phyloP scores from a whole-genome alignment of 2,888 invertebrate species.

The Chorisops tibialis region DNA sequence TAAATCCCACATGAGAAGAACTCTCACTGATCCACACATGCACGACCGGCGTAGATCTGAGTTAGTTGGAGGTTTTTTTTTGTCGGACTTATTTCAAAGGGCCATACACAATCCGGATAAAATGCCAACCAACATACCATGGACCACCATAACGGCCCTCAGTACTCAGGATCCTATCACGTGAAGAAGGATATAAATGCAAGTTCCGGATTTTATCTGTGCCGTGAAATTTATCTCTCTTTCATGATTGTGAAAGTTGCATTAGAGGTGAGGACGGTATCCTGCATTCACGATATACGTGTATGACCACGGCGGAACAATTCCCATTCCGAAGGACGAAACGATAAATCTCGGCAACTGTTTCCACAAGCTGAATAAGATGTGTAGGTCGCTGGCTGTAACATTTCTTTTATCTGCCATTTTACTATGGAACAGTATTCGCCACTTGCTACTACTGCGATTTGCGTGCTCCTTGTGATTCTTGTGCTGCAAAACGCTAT shows the following conservation, averaged over 20 bases:
- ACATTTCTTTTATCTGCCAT: conserved; percentile 10
- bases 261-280: conserved; percentile 1
- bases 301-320: conserved; percentile 7
- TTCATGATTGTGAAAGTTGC: conserved; percentile 2
- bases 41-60: neutral
- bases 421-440: neutral
- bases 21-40: neutral
- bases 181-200: conserved; percentile 17
- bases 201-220: conserved; percentile 17
- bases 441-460: neutral
- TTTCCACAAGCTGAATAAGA: conserved; percentile 17
- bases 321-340: conserved; percentile 8
- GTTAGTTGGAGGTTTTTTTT: neutral
- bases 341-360: conserved; percentile 21
- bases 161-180: neutral
- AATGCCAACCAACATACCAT: no score
- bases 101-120: no score
- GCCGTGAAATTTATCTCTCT: conserved; percentile 13
- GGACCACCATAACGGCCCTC: neutral
- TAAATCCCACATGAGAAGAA: conserved; percentile 4
- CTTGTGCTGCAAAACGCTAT: neutral
- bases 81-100: no score
- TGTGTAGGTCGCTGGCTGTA: conserved; percentile 11
- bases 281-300: conserved; percentile 2
- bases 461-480: conserved; percentile 14